These are phyloP conservation scores for Phymorhynchus buccinoides DNA, from an alignment of 1,140 invertebrate species.

Conservation along the genomic window DNA sequence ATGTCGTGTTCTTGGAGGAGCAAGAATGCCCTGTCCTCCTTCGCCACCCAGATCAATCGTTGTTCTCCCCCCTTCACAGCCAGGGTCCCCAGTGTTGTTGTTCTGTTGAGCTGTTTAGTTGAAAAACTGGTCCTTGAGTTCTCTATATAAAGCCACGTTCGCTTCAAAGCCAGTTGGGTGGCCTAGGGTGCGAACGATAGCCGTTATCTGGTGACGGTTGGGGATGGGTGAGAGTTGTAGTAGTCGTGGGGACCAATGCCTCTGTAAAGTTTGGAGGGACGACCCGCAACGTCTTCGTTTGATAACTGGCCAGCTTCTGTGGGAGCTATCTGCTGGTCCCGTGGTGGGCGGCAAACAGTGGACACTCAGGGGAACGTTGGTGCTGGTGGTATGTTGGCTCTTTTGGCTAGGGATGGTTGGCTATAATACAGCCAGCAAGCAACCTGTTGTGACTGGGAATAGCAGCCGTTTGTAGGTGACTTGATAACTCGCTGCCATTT, in stretches of 20 bases:
- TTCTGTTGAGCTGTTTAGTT: background rate
- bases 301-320: conserved; percentile 9
- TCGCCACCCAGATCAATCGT: background rate
- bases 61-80: too few relatives aligned
- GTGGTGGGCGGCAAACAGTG: background rate
- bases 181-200: conserved; percentile 25
- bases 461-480: too few relatives aligned
- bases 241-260: background rate
- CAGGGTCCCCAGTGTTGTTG: background rate
- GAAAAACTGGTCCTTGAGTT: background rate
- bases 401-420: too few relatives aligned
- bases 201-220: background rate
- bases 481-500: background rate
- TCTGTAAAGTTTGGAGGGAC: background rate
- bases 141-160: background rate
- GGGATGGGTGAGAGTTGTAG: background rate
- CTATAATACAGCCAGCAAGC: too few relatives aligned
- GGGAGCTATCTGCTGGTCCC: background rate
- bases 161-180: background rate
- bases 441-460: too few relatives aligned
- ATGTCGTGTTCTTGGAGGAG: background rate
- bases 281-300: background rate
- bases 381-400: background rate
- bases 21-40: conserved; percentile 3
- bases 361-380: background rate